phyloP scores from a whole-genome alignment of 2,797 vertebrate genomes.

The Neosalanx taihuensis region DNA sequence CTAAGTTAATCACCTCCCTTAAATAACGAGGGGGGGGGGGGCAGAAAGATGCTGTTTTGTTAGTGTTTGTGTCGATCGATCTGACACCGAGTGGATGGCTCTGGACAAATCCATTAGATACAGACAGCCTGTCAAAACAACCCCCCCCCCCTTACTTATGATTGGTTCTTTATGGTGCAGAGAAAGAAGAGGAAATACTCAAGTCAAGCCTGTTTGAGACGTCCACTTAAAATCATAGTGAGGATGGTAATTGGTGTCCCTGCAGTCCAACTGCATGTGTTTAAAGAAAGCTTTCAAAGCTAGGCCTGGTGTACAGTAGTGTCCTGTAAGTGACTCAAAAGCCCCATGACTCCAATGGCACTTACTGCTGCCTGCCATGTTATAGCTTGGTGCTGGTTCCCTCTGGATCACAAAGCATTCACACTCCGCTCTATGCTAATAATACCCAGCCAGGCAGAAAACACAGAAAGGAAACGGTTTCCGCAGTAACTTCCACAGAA shows the following conservation, averaged over 20 bases:
- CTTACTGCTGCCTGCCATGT: conserved; percentile 6
- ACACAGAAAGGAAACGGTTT: conserved; percentile 18
- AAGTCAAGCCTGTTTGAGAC: conserved; percentile 25
- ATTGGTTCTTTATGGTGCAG: conserved; percentile 34
- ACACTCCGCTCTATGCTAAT: conserved; percentile 57
- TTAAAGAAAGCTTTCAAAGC: neutral
- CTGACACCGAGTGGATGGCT: conserved; percentile 40
- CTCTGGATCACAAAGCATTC: conserved; percentile 45
- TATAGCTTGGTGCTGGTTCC: conserved; percentile 45
- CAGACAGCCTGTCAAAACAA: conserved; percentile 46
- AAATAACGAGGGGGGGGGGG: conserved; percentile 40
- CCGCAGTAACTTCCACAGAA: neutral
- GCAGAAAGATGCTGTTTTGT: conserved; percentile 47
- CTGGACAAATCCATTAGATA: conserved; percentile 39
- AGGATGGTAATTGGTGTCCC: neutral
- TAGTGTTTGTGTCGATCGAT: conserved; percentile 52
- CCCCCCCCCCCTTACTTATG: conserved; percentile 31
- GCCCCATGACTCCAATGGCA: neutral
- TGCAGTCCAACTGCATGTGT: too few species aligned
- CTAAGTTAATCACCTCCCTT: conserved; percentile 58
- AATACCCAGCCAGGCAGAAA: conserved; percentile 61
- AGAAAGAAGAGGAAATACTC: conserved; percentile 29
- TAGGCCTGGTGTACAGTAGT: neutral
- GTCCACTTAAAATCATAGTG: neutral
- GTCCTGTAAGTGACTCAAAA: too few species aligned